Evolutionary conservation across 1,140 invertebrate species (phyloP).

Genomic region (Heliothis virescens): DNA sequence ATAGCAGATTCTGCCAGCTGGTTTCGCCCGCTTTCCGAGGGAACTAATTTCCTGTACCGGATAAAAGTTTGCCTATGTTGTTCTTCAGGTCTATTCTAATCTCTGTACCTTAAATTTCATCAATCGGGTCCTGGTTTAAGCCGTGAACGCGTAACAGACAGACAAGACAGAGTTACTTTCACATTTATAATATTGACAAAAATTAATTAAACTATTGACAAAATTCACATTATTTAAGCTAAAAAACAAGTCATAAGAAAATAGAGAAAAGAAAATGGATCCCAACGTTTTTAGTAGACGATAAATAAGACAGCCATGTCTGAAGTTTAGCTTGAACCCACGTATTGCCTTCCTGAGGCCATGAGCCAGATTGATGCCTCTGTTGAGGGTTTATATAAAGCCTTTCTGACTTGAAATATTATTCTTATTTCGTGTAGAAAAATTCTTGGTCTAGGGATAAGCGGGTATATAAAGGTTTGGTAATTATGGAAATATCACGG

Average conservation of each 20-base stretch:
- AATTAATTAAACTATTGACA: neutral
- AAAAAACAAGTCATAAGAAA: neutral
- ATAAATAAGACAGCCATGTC: slow-evolving; percentile 34
- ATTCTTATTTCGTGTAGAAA: neutral
- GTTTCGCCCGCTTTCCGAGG: too few relatives aligned
- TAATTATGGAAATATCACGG: too few relatives aligned
- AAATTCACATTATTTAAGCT: neutral
- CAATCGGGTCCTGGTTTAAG: too few relatives aligned
- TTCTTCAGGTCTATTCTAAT: too few relatives aligned
- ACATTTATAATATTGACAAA: too few relatives aligned
- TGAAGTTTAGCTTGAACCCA: slow-evolving; percentile 46
- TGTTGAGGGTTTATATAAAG: neutral
- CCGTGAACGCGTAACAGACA: too few relatives aligned
- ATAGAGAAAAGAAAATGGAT: slow-evolving; percentile 46
- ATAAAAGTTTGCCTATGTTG: too few relatives aligned
- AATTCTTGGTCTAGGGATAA: neutral
- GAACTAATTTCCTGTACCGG: too few relatives aligned
- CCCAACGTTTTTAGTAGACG: slow-evolving; percentile 3
- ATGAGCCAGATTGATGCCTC: slow-evolving; percentile 31
- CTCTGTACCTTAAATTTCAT: too few relatives aligned
- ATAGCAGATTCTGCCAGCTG: too few relatives aligned
- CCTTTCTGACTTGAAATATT: slow-evolving; percentile 33
- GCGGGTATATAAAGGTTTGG: neutral
- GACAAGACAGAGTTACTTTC: too few relatives aligned
- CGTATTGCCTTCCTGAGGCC: slow-evolving; percentile 39